Evolutionary conservation across 2,888 invertebrate genomes (phyloP), one percentile per base, ranked within the genome.

Genomic region (Scaptomyza polygonia): DNA sequence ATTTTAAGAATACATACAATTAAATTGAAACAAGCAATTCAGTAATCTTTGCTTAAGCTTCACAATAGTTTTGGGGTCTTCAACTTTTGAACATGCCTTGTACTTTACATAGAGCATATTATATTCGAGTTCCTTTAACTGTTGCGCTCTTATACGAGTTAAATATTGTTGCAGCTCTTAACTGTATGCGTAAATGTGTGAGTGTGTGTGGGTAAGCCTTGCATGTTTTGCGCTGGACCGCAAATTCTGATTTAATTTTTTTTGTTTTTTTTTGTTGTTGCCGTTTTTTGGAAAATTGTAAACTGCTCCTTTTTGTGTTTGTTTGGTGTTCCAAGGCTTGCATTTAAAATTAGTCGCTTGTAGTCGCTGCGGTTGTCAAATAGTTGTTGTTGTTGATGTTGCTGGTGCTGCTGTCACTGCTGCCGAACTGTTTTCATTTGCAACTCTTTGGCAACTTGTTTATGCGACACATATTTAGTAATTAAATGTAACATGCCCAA

Each of bases 261-360:
- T 67, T 40, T 30, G 11, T 32, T 44, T 49, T 51, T 36, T 48
- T 43, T 36, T 39, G 58, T 21, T n/a, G 7, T 39, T n/a, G 55
- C 11, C 30, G 16, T 30, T 32, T 34, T 32, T 48, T n/a, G 25
- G 34, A 49, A 64, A 53, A 69, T 59, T 76, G 72, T 67, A 48
- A 76, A 63, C 43, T 67, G 64, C 29, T 65, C 59, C 57, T 54
- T 71, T 62, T 65, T 76, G 59, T 62, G 71, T 63, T 47, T 44
- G 48, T 45, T 56, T 39, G 57, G 39, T 55, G 67, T 67, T 52
- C 36, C 70, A 63, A 70, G 48, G 69, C 65, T 71, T 84, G 82
- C 79, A 81, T 84, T 84, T 51, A 59, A 84, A 84, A 86, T 83
- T 84, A 78, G 82, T 83, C 83, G 80, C 83, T 83, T 82, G 82